Evolutionary conservation across 2,888 invertebrate species (phyloP).

Genomic region (Orthosia gracilis): DNA sequence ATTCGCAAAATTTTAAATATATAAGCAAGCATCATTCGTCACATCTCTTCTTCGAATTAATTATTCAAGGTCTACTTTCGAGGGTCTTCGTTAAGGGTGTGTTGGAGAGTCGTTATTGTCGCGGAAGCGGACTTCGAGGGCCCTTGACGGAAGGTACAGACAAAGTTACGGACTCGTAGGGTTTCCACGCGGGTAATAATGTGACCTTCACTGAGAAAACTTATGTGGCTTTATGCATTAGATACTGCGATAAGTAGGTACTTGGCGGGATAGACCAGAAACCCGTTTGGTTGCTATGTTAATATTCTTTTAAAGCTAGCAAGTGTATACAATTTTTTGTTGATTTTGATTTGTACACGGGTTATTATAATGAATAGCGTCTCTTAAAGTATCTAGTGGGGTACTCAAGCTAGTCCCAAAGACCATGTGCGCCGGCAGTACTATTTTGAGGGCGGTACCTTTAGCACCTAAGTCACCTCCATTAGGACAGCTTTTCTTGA

Average conservation of each 20-base stretch:
- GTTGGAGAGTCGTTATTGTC: constrained; percentile 68
- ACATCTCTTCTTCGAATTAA: constrained; percentile 57
- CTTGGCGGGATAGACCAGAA: constrained; percentile 9
- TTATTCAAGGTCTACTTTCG: constrained; percentile 65
- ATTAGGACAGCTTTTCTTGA: no score
- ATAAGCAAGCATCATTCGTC: constrained; percentile 36
- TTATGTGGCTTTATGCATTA: constrained; percentile 35
- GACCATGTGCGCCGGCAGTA: no score
- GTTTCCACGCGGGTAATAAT: constrained; percentile 55
- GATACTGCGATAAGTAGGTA: not conserved
- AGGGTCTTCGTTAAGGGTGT: constrained; percentile 57
- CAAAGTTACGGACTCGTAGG: constrained; percentile 49
- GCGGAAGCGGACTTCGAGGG: constrained; percentile 58
- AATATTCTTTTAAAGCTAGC: not conserved
- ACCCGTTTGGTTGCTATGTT: constrained; percentile 25
- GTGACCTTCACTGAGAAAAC: constrained; percentile 26
- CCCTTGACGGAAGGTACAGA: constrained; percentile 46
- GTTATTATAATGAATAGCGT: no score
- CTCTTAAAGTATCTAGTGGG: no score
- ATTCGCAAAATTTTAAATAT: constrained; percentile 17
- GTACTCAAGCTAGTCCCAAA: no score
- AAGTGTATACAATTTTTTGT: not conserved
- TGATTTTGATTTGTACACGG: no score
- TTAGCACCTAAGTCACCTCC: no score
- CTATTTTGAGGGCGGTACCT: no score